Evolutionary conservation across 2,113 vertebrate species (phyloP).

Genomic region (Tiliqua scincoides): DNA sequence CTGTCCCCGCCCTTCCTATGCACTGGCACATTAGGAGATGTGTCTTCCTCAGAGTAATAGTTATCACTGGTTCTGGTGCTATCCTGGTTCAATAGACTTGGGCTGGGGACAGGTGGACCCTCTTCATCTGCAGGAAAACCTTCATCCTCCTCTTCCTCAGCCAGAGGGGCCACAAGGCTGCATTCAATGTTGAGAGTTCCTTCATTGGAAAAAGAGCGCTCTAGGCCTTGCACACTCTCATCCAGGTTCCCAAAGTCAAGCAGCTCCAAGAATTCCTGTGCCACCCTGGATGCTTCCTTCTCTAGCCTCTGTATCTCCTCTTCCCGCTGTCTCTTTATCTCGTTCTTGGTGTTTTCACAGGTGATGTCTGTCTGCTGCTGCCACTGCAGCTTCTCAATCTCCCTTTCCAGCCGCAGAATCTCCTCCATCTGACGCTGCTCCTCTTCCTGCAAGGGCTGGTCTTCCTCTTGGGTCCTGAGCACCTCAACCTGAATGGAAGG

Average conservation of each 20-base stretch:
- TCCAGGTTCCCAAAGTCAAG: constrained; percentile 86
- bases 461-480: constrained; percentile 56
- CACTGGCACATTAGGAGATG: constrained; percentile 31
- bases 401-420: constrained; percentile 88
- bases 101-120: constrained; percentile 74
- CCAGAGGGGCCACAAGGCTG: constrained; percentile 81
- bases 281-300: constrained; percentile 89
- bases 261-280: constrained; percentile 89
- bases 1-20: constrained; percentile 5
- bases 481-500: constrained; percentile 63
- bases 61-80: constrained; percentile 44
- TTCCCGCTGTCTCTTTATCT: constrained; percentile 83
- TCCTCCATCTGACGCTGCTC: constrained; percentile 92
- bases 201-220: constrained; percentile 81
- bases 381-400: constrained; percentile 88
- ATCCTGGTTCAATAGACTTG: constrained; percentile 65
- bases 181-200: constrained; percentile 84
- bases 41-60: constrained; percentile 34
- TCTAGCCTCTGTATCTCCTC: constrained; percentile 88
- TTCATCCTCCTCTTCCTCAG: constrained; percentile 87
- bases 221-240: constrained; percentile 77
- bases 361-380: constrained; percentile 85
- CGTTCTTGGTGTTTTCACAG: constrained; percentile 79
- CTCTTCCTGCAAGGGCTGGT: constrained; percentile 78
- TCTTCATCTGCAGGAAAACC: constrained; percentile 86